phyloP scores from a whole-genome alignment of 2,113 vertebrate genomes.

The Hystrix cristata region DNA sequence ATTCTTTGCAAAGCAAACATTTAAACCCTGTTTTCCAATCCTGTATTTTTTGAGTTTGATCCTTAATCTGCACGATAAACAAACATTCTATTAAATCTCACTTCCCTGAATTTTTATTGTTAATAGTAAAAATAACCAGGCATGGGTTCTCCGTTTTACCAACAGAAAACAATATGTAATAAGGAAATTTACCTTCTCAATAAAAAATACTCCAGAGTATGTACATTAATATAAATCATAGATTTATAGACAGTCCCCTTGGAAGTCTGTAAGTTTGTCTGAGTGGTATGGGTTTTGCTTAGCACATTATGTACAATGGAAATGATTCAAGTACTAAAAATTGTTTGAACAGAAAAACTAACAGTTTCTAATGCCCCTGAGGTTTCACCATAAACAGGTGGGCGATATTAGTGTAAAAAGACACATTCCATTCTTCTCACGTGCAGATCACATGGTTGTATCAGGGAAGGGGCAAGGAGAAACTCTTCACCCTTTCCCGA shows the following conservation, averaged over 20 bases:
- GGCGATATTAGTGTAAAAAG: neutral
- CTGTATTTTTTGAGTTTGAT: slow-evolving; percentile 1
- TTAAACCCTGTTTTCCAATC: neutral
- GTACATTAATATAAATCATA: neutral
- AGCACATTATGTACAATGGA: neutral
- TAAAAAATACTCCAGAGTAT: neutral
- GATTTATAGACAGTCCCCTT: neutral
- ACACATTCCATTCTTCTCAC: neutral
- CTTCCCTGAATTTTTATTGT: neutral
- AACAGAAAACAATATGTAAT: neutral
- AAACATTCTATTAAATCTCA: neutral
- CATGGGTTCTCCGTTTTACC: neutral
- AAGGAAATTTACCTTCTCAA: neutral
- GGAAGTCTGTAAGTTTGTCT: neutral
- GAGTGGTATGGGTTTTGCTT: neutral
- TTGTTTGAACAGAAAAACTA: neutral
- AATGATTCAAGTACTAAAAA: neutral
- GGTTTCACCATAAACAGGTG: neutral
- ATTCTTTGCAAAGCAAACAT: neutral
- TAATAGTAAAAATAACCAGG: neutral
- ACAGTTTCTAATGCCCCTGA: neutral
- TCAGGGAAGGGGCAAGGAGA: neutral
- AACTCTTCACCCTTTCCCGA: neutral
- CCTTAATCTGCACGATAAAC: slow-evolving; percentile 4
- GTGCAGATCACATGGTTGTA: neutral